A percentile compares a stretch with the other conserved stretches of the same genome.
These are phyloP conservation scores for Ammodytes marinus DNA, from an alignment of 2,113 vertebrate species.

Conservation along the genomic window DNA sequence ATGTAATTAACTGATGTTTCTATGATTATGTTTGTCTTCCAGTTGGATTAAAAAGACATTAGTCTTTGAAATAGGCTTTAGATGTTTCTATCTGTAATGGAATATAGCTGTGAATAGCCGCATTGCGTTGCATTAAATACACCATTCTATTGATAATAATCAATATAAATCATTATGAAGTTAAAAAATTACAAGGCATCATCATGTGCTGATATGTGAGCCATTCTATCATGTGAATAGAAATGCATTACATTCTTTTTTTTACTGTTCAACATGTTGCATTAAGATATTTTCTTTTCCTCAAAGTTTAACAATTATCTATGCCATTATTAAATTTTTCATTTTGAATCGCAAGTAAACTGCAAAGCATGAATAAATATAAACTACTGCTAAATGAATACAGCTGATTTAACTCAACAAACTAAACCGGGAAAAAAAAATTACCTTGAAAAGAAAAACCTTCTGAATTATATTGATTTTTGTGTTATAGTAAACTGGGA, in stretches of 20 bases:
- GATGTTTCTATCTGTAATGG: not conserved
- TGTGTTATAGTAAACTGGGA: not conserved
- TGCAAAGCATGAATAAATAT: not conserved
- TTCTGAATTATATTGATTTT: too few relatives aligned
- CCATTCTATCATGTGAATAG: not conserved
- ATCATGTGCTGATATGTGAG: not conserved
- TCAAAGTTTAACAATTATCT: not conserved
- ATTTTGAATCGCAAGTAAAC: not conserved
- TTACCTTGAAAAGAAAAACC: too few relatives aligned
- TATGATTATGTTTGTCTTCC: not conserved
- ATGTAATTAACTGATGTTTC: not conserved
- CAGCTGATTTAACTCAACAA: not conserved
- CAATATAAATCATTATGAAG: not conserved
- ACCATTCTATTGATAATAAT: not conserved
- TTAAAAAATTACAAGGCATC: not conserved
- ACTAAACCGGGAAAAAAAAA: not conserved
- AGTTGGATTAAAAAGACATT: not conserved
- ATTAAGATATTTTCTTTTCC: not conserved
- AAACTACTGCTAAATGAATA: not conserved
- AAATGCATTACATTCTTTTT: not conserved
- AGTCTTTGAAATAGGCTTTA: not conserved
- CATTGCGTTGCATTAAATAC: not conserved
- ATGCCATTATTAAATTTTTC: not conserved
- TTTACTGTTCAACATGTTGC: not conserved
- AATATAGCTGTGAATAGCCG: not conserved